Evolutionary conservation across 2,797 vertebrate species (phyloP).

Genomic region (Pterois miles): DNA sequence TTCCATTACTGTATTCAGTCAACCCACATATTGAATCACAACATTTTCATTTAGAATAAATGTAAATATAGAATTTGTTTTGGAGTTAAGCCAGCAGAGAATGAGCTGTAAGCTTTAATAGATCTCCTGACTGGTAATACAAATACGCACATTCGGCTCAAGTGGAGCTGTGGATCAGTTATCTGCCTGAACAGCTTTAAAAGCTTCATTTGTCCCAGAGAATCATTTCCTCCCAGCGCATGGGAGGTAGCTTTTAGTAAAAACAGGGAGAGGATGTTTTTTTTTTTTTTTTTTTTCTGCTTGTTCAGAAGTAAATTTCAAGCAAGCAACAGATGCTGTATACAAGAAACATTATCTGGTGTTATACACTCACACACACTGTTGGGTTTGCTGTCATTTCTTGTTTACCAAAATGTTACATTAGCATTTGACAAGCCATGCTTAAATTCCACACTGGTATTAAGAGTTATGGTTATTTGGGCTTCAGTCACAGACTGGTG

Average conservation of each 20-base stretch:
- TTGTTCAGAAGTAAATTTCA: slow-evolving; percentile 14
- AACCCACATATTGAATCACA: slow-evolving; percentile 15
- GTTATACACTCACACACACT: background rate
- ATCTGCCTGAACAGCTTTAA: slow-evolving; percentile 32
- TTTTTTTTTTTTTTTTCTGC: background rate
- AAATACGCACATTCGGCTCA: slow-evolving; percentile 36
- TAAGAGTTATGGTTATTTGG: background rate
- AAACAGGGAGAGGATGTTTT: slow-evolving; percentile 1
- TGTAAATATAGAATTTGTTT: slow-evolving; percentile 18
- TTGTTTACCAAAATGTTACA: slow-evolving; percentile 20
- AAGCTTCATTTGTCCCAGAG: slow-evolving; percentile 37
- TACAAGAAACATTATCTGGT: slow-evolving; percentile 8
- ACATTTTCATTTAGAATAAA: slow-evolving; percentile 36
- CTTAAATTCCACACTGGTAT: background rate
- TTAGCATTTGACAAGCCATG: background rate
- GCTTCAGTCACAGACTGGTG: background rate
- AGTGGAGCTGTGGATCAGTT: slow-evolving; percentile 27
- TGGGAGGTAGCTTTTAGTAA: background rate
- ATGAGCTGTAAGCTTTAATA: slow-evolving; percentile 16
- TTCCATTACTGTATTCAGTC: slow-evolving; percentile 9
- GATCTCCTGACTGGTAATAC: slow-evolving; percentile 14
- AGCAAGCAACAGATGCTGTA: slow-evolving; percentile 18
- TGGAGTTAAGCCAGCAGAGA: slow-evolving; percentile 1
- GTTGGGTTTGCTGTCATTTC: slow-evolving; percentile 19
- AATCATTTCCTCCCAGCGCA: slow-evolving; percentile 20